Evolutionary conservation across 2,113 vertebrate genomes (phyloP).

Genomic region (Dendropsophus ebraccatus): DNA sequence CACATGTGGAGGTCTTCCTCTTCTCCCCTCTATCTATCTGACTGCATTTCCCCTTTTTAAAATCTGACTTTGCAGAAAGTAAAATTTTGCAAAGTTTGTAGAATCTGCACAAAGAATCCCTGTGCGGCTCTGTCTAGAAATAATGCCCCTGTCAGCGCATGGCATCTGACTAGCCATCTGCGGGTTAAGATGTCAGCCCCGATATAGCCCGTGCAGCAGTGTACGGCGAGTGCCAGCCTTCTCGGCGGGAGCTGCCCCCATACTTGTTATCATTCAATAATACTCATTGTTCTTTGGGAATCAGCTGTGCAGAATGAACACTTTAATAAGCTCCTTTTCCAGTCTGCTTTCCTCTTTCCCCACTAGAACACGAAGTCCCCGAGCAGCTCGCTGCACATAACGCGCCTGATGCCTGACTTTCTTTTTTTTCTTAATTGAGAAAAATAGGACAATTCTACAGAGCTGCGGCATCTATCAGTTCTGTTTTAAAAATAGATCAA

Average conservation of each 20-base stretch:
- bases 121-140: neutral
- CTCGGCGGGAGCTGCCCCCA: conserved; percentile 56
- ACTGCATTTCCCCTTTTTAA: neutral
- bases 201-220: conserved; percentile 60
- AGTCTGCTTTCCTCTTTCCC: conserved; percentile 61
- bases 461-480: neutral
- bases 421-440: neutral
- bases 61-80: neutral
- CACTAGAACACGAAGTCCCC: conserved; percentile 71
- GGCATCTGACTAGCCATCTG: conserved; percentile 59
- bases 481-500: no score
- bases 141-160: conserved; percentile 33
- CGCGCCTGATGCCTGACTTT: neutral
- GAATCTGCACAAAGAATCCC: neutral
- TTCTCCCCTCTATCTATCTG: neutral
- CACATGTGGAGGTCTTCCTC: neutral
- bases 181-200: conserved; percentile 62
- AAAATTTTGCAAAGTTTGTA: neutral
- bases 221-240: conserved; percentile 61
- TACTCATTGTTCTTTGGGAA: conserved; percentile 69
- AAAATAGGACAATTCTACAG: neutral
- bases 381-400: neutral
- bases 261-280: conserved; percentile 67
- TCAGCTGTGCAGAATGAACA: conserved; percentile 72
- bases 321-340: conserved; percentile 70